phyloP scores from a whole-genome alignment of 2,113 vertebrate genomes.

The Halcyon malimbica region DNA sequence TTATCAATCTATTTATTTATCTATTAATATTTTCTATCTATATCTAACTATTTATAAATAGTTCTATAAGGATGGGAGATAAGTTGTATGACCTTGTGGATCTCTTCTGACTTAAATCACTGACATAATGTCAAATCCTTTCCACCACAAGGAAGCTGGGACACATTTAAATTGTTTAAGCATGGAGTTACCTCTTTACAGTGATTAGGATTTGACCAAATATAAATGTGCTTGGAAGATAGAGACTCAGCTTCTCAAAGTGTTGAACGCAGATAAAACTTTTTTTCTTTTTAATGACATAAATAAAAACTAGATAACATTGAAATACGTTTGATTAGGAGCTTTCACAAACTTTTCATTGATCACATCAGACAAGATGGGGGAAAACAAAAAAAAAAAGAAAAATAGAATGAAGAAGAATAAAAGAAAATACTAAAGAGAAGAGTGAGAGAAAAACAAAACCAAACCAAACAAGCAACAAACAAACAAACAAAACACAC shows the following conservation, averaged over 20 bases:
- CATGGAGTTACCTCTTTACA: not conserved
- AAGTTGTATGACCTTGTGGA: not conserved
- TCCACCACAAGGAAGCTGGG: not conserved
- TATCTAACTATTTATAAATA: not conserved
- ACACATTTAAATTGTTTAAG: not conserved
- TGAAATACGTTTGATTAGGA: not conserved
- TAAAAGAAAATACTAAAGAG: not conserved
- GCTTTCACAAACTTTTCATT: slow-evolving; percentile 15
- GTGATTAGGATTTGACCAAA: not conserved
- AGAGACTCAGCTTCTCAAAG: not conserved
- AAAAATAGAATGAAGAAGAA: not conserved
- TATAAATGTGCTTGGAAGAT: not conserved
- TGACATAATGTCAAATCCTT: not conserved
- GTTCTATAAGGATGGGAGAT: not conserved
- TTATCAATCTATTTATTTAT: not conserved
- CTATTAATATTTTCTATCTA: not conserved
- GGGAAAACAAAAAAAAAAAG: not conserved
- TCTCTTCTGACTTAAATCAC: not conserved
- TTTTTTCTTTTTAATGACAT: not conserved
- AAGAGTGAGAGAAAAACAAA: not conserved
- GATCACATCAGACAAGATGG: not conserved
- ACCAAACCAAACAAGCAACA: too few species aligned
- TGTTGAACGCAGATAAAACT: not conserved
- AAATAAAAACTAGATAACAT: not conserved
- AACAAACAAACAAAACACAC: not conserved